These are phyloP conservation scores for Camptogramma bilineatum DNA, from an alignment of 2,888 invertebrate genomes.

Conservation along the genomic window DNA sequence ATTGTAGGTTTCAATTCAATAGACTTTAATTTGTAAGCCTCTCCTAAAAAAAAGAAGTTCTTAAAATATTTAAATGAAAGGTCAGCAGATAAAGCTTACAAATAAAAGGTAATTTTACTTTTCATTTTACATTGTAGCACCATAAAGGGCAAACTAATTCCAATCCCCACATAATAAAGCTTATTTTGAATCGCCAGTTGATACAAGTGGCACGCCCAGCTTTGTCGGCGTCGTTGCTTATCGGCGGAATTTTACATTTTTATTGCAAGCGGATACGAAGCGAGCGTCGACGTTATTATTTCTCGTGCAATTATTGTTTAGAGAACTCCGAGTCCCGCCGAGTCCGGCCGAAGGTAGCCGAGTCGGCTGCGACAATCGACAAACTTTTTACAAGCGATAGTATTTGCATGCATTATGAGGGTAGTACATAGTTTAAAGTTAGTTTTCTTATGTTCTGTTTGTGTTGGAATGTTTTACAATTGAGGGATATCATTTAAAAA, in stretches of 20 bases:
- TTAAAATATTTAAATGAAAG: too few relatives aligned
- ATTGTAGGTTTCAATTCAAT: too few relatives aligned
- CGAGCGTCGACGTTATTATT: slow-evolving; percentile 81
- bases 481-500: too few relatives aligned
- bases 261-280: slow-evolving; percentile 84
- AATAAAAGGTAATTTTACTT: neutral
- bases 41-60: too few relatives aligned
- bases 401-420: neutral
- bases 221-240: slow-evolving; percentile 69
- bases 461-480: too few relatives aligned
- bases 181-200: neutral
- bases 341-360: slow-evolving; percentile 8
- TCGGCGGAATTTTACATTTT: slow-evolving; percentile 84
- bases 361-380: slow-evolving; percentile 34
- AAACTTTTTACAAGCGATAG: slow-evolving; percentile 17
- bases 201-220: slow-evolving; percentile 1
- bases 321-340: slow-evolving; percentile 55
- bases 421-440: neutral
- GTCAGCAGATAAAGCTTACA: too few relatives aligned
- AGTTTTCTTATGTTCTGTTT: neutral
- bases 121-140: neutral
- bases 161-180: slow-evolving; percentile 3
- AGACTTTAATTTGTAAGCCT: too few relatives aligned
- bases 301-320: slow-evolving; percentile 83
- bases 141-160: neutral